Conservation (phyloP, 2,797 vertebrate genomes). For the Linurgus olivaceus region DNA sequence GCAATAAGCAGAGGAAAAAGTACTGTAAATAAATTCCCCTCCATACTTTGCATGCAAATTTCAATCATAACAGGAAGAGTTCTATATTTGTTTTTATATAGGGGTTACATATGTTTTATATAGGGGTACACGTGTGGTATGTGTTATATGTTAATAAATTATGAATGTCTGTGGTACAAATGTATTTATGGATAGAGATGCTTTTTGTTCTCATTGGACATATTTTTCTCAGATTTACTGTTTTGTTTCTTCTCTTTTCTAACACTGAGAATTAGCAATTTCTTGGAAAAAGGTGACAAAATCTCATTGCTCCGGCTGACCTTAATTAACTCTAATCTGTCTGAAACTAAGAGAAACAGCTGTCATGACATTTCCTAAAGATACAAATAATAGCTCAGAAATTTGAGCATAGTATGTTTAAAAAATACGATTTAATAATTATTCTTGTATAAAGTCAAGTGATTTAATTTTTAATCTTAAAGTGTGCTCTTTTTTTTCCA, state of each 20-base stretch:
- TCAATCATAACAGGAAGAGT: neutral
- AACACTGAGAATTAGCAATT: neutral
- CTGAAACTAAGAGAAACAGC: neutral
- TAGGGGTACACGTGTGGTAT: neutral
- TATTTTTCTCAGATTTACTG: neutral
- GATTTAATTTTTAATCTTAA: neutral
- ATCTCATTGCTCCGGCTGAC: neutral
- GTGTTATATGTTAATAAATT: neutral
- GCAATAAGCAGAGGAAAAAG: neutral
- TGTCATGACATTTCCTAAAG: neutral
- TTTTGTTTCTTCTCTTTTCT: neutral
- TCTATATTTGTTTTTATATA: neutral
- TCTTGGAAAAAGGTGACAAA: neutral
- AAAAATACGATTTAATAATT: neutral
- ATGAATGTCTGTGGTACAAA: neutral
- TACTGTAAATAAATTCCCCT: neutral
- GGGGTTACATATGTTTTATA: neutral
- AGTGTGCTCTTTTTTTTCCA: rapidly evolving
- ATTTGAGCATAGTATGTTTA: neutral
- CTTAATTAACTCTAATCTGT: neutral
- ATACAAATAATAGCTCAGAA: neutral
- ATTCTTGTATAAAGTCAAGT: neutral
- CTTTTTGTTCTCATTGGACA: neutral
- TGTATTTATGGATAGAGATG: neutral
- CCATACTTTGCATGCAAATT: neutral